Base-by-base conservation (phyloP, 1,140 invertebrate species). In the Sycophila sp. region DNA sequence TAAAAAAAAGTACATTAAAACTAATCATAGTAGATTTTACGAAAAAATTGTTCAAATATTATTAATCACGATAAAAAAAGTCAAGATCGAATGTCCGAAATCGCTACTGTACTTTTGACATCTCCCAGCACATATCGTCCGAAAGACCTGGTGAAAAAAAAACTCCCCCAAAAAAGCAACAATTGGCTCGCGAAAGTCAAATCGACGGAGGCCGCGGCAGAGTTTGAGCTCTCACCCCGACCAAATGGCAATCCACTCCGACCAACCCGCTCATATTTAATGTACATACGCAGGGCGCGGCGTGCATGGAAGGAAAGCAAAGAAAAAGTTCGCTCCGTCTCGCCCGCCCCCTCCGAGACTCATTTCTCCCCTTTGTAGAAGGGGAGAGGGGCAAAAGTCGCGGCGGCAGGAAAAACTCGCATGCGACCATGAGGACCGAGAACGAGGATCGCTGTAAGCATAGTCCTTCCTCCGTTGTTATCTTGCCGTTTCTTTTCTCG, bases 171-270 rank as follows among this genome's bases (percentile, higher is more conserved):
- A 62, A 62, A 47, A 62, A 47, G 5, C 56, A 19, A 28, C 11
- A 51, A 51, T 2, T 15, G 28, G 34, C n/a, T 13, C 24, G n/a
- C 36, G 53, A 58, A 30, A 69, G 45, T 40, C 45, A 38, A 15
- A 28, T 55, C 67, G 47, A 62, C 67, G 62, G 67, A 69, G 67
- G 36, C 40, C 58, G 62, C 22, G 3, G 40, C 26, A 62, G 67
- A 62, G 55, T 55, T 45, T 6, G 47, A 40, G 38, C 68, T 60
- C 59, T 63, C 68, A 36, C 58, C 62, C 69, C 53, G 62, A 24
- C 32, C 58, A 71, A 71, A 71, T 65, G 69, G 69, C 69, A 71
- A 65, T 51, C 60, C 69, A 56, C 62, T 71, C 69, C 69, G 69
- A 71, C 69, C 69, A 71, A 71, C 59, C 69, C 53, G 62, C 69